Base-by-base conservation (phyloP, 2,797 vertebrate genomes). In the Orientallactaga sibirica region DNA sequence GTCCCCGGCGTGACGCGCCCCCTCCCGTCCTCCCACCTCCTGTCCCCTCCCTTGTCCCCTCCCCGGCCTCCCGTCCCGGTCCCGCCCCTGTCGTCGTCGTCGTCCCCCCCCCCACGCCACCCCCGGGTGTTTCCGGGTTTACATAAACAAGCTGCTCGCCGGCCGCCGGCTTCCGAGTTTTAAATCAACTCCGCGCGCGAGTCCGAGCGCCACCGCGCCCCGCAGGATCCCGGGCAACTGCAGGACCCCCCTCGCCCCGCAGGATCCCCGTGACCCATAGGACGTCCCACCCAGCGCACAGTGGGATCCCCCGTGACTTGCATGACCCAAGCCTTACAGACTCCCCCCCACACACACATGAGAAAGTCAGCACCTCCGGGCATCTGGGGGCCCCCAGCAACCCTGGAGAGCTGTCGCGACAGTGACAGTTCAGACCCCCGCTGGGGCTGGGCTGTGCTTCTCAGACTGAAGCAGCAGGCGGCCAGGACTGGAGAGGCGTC, bases 101-200 rank as follows among this genome's bases (percentile, higher is more conserved):
- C 14, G 89, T 22, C 94, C 81, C 67, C 5, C 92, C 76, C 91
- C 74, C 78, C 15, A 95, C 95, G 95, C 97, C n/a, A 95, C 75
- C 93, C 93, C 93, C 94, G 71, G 81, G 92, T 79, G 97, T 97
- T 98, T 98, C 98, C 98, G 98, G 98, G 98, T 97, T 96, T 97
- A 96, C 98, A 98, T 96, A 98, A 93, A 77, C 58, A 81, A 85
- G 80, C 67, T 12, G 97, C 96, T 93, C 81, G 77, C 95, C 55
- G 55, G 83, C 92, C 66, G 61, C 92, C 67, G 62, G 37, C 85
- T 96, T 96, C 97, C 96, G 95, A 94, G 82, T 93, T 93, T 92
- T 37, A 88, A 95, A 94, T 94, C 96, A 96, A 81, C 94, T 94
- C 73, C 15, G 78, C 37, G 75, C 48, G 82, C 67, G 33, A 77